Conservation (phyloP, 2,113 vertebrate species). For the Thalassoma bifasciatum region DNA sequence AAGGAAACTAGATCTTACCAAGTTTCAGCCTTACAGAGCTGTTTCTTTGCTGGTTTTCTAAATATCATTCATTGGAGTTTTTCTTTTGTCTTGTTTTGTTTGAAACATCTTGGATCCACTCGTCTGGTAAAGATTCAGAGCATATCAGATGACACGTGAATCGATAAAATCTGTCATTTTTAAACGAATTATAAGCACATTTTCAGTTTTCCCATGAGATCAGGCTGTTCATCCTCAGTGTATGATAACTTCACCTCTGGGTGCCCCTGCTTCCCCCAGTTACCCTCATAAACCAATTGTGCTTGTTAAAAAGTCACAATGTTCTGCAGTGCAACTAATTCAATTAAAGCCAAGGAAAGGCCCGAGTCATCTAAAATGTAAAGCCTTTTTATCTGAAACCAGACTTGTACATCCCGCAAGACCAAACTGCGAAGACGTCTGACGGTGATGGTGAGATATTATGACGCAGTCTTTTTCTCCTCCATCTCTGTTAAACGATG, state of each 20-base stretch:
- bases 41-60: too few species aligned
- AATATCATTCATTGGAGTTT: too few species aligned
- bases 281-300: conserved; percentile 75
- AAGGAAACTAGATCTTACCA: neutral
- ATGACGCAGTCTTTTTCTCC: conserved; percentile 46
- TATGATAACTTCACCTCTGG: conserved; percentile 55
- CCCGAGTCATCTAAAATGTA: conserved; percentile 74
- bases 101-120: too few species aligned
- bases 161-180: too few species aligned
- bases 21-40: too few species aligned
- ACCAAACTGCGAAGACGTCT: conserved; percentile 57
- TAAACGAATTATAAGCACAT: conserved; percentile 4
- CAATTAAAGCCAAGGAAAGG: conserved; percentile 70
- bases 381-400: conserved; percentile 63
- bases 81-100: too few species aligned
- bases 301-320: conserved; percentile 81
- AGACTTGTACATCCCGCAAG: conserved; percentile 70
- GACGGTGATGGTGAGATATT: conserved; percentile 48
- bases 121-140: too few species aligned
- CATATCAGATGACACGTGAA: too few species aligned
- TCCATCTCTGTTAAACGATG: conserved; percentile 55
- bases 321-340: conserved; percentile 74
- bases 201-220: conserved; percentile 45
- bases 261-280: conserved; percentile 59
- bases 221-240: conserved; percentile 27